Percentiles rank a stretch among this genome's conserved stretches.
phyloP scores from a whole-genome alignment of 1,140 invertebrate genomes.

The Rhysida immarginata region DNA sequence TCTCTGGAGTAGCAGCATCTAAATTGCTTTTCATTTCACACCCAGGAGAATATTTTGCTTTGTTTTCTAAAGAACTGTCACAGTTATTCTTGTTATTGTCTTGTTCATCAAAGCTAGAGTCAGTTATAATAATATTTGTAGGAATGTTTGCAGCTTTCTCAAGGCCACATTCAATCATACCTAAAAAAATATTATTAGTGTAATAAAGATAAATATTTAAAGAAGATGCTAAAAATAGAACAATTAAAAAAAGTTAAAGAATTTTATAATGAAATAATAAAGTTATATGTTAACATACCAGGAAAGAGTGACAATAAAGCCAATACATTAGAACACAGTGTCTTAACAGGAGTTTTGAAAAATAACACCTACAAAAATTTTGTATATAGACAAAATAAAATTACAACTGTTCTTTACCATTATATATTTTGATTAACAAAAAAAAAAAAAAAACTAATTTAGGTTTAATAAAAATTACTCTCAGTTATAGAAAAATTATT shows the following conservation, averaged over 20 bases:
- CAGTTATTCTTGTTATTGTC: too few species aligned
- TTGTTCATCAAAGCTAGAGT: too few species aligned
- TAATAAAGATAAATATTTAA: too few species aligned
- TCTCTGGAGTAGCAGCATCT: conserved; percentile 6
- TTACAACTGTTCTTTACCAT: too few species aligned
- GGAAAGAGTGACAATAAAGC: conserved; percentile 82
- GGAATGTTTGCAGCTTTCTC: conserved; percentile 60
- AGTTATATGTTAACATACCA: conserved; percentile 48
- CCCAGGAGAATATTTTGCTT: background rate
- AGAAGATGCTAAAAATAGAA: background rate
- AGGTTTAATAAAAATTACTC: too few species aligned
- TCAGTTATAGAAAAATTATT: too few species aligned
- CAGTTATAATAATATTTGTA: background rate
- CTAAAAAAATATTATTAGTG: too few species aligned
- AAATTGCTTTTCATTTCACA: conserved; percentile 11
- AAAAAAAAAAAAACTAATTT: too few species aligned
- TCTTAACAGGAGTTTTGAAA: conserved; percentile 80
- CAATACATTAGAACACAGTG: conserved; percentile 69
- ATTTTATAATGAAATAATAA: background rate
- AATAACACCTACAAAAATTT: conserved; percentile 53
- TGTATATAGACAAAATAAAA: too few species aligned
- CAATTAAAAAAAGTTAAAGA: background rate
- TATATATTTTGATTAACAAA: too few species aligned
- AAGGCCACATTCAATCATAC: conserved; percentile 63
- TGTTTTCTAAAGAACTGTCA: background rate